These are phyloP conservation scores for Paraescarpia echinospica DNA, from an alignment of 1,140 invertebrate species.

Conservation along the genomic window DNA sequence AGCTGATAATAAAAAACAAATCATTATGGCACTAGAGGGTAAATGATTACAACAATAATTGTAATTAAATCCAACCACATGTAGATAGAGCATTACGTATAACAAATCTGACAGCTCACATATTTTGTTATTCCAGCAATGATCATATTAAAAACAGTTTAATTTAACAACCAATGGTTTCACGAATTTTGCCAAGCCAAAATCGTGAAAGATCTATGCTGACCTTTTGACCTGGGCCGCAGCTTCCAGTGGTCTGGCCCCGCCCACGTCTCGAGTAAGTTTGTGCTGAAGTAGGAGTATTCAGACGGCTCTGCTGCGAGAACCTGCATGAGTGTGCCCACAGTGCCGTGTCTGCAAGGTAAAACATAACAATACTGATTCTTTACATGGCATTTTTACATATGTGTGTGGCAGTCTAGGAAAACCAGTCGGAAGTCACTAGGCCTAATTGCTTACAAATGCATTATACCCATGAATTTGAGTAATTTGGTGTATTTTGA, in stretches of 20 bases:
- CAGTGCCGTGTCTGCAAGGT: constrained; percentile 44
- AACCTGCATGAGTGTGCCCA: constrained; percentile 49
- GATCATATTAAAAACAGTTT: neutral
- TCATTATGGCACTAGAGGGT: too few species aligned
- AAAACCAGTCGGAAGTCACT: too few species aligned
- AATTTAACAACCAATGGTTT: neutral
- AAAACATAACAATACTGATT: constrained; percentile 6
- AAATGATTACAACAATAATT: too few species aligned
- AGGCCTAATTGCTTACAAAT: too few species aligned
- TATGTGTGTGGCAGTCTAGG: too few species aligned
- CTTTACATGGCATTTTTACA: neutral
- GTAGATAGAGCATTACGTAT: neutral
- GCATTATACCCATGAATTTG: too few species aligned
- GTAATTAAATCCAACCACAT: neutral
- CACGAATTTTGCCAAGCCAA: neutral
- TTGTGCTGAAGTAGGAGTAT: constrained; percentile 70
- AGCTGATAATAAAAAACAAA: too few species aligned
- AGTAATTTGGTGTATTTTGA: too few species aligned
- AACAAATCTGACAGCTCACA: neutral
- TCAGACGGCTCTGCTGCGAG: constrained; percentile 61
- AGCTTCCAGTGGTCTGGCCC: constrained; percentile 75
- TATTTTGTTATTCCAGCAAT: neutral
- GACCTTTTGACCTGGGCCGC: constrained; percentile 12
- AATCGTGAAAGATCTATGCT: neutral
- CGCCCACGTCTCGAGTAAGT: constrained; percentile 70